phyloP scores from a whole-genome alignment of 2,888 invertebrate species.

The Callyntrura guangdongensis region DNA sequence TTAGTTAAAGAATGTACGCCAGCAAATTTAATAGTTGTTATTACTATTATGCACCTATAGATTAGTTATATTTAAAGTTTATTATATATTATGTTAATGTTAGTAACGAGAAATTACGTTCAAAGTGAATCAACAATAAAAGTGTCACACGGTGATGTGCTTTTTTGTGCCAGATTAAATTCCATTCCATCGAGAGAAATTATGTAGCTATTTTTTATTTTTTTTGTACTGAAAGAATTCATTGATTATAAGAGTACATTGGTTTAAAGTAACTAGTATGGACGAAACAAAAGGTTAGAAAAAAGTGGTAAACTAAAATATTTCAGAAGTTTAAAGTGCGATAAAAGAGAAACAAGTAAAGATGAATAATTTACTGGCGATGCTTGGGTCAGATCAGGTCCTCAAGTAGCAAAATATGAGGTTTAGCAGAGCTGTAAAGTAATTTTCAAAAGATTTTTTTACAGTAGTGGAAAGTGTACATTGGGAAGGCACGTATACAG shows the following conservation, averaged over 20 bases:
- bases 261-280: too few relatives aligned
- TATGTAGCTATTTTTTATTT: background rate
- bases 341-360: background rate
- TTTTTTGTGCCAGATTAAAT: constrained; percentile 15
- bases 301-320: background rate
- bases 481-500: too few relatives aligned
- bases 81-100: too few relatives aligned
- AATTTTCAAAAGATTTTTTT: background rate
- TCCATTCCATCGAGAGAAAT: background rate
- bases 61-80: too few relatives aligned
- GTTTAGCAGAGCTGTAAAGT: background rate
- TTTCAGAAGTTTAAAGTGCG: background rate
- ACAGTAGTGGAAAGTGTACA: too few relatives aligned
- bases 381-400: background rate
- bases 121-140: constrained; percentile 25
- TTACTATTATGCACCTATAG: too few relatives aligned
- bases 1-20: too few relatives aligned
- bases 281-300: background rate
- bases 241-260: too few relatives aligned
- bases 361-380: background rate
- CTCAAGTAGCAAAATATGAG: background rate
- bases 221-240: background rate
- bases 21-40: too few relatives aligned
- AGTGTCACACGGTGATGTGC: constrained; percentile 10
- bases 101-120: background rate